Conservation (phyloP, 2,113 vertebrate genomes). For the Erpornis zantholeuca region DNA sequence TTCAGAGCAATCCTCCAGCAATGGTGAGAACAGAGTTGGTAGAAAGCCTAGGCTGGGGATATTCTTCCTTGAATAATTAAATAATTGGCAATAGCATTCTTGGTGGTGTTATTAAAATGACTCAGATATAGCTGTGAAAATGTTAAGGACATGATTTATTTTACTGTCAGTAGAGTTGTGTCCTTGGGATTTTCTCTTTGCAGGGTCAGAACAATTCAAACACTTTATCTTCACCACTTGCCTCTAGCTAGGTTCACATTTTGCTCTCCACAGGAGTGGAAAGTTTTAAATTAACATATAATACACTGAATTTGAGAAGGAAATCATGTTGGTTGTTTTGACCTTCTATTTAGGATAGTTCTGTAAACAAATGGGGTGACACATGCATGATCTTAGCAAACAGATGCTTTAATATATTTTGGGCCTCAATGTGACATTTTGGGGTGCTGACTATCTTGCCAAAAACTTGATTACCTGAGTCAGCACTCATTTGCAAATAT, state of each 20-base stretch:
- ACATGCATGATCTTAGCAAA: not conserved
- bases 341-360: not conserved
- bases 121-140: not conserved
- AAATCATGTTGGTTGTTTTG: not conserved
- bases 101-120: slow-evolving; percentile 10
- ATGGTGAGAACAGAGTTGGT: not conserved
- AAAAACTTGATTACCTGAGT: not conserved
- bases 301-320: not conserved
- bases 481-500: not conserved
- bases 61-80: slow-evolving; percentile 30
- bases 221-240: not conserved
- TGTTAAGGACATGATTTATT: not conserved
- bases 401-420: not conserved
- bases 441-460: not conserved
- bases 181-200: not conserved
- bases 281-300: not conserved
- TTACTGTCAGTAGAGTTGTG: not conserved
- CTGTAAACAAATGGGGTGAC: not conserved
- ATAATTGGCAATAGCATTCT: not conserved
- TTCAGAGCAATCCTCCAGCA: not conserved
- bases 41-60: not conserved
- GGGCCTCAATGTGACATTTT: not conserved
- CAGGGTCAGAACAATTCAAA: not conserved
- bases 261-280: not conserved
- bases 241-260: not conserved